Evolutionary conservation across 2,888 invertebrate genomes (phyloP).

Genomic region (Archips xylosteana): DNA sequence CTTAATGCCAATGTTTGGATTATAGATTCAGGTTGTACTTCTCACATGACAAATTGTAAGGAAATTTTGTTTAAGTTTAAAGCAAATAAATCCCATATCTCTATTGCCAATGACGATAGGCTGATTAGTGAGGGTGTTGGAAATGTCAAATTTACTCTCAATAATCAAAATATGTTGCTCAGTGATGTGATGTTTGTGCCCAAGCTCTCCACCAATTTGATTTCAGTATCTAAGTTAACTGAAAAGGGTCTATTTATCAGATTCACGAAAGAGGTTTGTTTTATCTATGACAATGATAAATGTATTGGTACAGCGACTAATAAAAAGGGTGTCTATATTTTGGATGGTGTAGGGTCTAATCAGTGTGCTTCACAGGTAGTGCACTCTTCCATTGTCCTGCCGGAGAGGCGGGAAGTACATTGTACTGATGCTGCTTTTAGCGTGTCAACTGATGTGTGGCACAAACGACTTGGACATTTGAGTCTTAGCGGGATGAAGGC

Average conservation of each 20-base stretch:
- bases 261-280: neutral
- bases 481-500: neutral
- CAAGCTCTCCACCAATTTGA: neutral
- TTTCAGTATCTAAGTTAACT: neutral
- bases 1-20: neutral
- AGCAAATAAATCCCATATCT: neutral
- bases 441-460: neutral
- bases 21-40: neutral
- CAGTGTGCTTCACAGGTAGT: neutral
- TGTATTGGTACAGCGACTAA: neutral
- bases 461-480: neutral
- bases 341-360: neutral
- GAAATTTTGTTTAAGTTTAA: neutral
- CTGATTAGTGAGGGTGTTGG: neutral
- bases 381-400: neutral
- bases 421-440: neutral
- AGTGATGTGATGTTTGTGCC: neutral
- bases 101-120: no score
- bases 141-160: neutral
- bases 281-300: neutral
- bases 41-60: neutral
- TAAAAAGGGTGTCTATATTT: neutral
- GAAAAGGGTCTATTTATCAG: neutral
- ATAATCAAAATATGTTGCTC: neutral
- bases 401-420: no score